Base-by-base conservation (phyloP, 2,113 vertebrate genomes). In the Tupaia chinensis region DNA sequence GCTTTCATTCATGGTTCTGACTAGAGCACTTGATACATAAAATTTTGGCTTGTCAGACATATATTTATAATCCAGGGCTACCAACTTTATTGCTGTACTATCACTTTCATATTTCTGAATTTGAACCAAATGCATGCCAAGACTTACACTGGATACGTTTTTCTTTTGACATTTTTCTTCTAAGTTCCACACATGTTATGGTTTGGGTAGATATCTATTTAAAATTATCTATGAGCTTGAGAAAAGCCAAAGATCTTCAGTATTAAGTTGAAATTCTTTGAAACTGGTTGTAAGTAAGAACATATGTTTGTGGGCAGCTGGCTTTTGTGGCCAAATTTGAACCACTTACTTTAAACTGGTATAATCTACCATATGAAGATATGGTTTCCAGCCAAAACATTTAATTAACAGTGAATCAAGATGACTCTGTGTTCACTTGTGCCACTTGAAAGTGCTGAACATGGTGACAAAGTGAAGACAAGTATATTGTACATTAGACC, bases 301-400 rank as follows among this genome's bases (percentile, higher is more conserved):
- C 95, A 92, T 96, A 94, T 94, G 89, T 94, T 95, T 96, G 61
- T 83, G 79, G 92, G 72, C 80, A 96, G 92, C 93, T 96, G 89
- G 73, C 87, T 95, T 92, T 58, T 87, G 76, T 89, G 93, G 90
- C 76, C 93, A 96, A 56, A 94, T 97, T 56, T 89, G 56, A 96
- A 95, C 79, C 70, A 89, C 65, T 95, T 79, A 32, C 34, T 96
- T 97, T 66, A 77, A 92, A 69, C 76, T 97, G 89, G 73, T 95
- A 32, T 84, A n/a, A 89, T 77, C 92, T 84, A 78, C 95, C 95
- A 97, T 96, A 97, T 97, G 96, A 89, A 84, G 44, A 90, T 93
- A 95, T 87, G 73, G 44, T 95, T 92, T 96, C 66, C 79, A 95
- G 96, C 92, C 96, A 95, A 97, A 97, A 94, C 95, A 97, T 96